Evolutionary conservation across 2,113 vertebrate species (phyloP), one percentile per base, ranked within the genome.

Genomic region (Macquaria ambigua): DNA sequence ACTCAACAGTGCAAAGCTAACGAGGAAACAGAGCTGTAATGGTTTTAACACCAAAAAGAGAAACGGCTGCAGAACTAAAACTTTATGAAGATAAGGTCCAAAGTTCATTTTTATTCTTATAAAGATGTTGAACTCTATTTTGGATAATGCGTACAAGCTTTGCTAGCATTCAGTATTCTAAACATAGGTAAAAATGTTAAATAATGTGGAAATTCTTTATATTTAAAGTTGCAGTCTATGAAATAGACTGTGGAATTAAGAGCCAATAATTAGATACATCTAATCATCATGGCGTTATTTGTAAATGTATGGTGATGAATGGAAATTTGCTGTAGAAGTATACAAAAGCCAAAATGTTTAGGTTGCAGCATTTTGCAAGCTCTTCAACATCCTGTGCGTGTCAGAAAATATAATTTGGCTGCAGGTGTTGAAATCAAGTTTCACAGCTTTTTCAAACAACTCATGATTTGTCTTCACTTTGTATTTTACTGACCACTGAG

Each of bases 401-500:
- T 52, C 28, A 68, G 73, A 71, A 80, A 31, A 53, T n/a, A 14
- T 31, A 0, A 11, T 18, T 28, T 64, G 8, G 15, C 56, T 71
- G 48, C 74, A 79, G 83, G 46, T 56, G 7, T 25, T 59, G n/a
- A 73, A 52, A 64, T 84, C 43, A 55, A 28, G 34, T 56, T 72
- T 55, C 37, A 28, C 11, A 11, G 20, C 5, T 8, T 79, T 63
- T 77, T 74, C 34, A 70, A 58, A 70, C 61, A 74, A 16, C 34
- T 11, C n/a, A 23, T 28, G 43, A 77, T 74, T 71, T 39, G 28
- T 74, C 58, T n/a, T 4, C 39, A 8, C 70, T 73, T 76, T 63
- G 28, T 63, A 66, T 82, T 77, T 69, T 6, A 61, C 66, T 77
- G 87, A 70, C 77, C 67, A 2, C 79, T 39, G 31, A 85, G 37